phyloP scores from a whole-genome alignment of 2,113 vertebrate genomes.

The Gopherus flavomarginatus region DNA sequence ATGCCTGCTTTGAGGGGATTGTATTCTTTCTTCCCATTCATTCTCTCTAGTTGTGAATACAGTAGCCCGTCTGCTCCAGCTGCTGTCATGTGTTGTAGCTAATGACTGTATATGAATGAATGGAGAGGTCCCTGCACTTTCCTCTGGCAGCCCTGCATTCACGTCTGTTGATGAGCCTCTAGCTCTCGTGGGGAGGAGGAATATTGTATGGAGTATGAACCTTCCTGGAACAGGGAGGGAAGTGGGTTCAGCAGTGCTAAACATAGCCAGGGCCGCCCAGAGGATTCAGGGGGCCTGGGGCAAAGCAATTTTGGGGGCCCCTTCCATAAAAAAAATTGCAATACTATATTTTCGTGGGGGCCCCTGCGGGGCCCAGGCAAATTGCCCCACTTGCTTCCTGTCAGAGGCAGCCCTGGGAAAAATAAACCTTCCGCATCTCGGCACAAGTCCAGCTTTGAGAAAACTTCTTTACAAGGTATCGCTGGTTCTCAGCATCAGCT shows the following conservation, averaged over 20 bases:
- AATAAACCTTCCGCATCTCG: too few species aligned
- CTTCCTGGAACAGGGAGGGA: not conserved
- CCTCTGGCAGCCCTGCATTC: not conserved
- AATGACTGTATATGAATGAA: not conserved
- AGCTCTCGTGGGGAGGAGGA: not conserved
- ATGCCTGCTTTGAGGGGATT: not conserved
- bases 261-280: too few species aligned
- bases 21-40: not conserved
- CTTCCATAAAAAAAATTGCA: too few species aligned
- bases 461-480: too few species aligned
- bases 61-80: not conserved
- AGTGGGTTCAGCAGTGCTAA: not conserved
- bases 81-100: not conserved
- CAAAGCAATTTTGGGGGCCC: too few species aligned
- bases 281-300: too few species aligned
- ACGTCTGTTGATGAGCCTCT: not conserved
- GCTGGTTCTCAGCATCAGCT: too few species aligned
- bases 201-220: not conserved
- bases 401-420: too few species aligned
- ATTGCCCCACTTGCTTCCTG: too few species aligned
- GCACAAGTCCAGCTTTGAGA: too few species aligned
- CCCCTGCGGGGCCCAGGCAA: too few species aligned
- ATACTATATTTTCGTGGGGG: too few species aligned
- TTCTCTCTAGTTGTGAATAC: not conserved
- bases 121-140: not conserved